A percentile compares a stretch with the other conserved stretches of the same genome.
Conservation (phyloP, 2,113 vertebrate genomes). For the Dicerorhinus sumatrensis region DNA sequence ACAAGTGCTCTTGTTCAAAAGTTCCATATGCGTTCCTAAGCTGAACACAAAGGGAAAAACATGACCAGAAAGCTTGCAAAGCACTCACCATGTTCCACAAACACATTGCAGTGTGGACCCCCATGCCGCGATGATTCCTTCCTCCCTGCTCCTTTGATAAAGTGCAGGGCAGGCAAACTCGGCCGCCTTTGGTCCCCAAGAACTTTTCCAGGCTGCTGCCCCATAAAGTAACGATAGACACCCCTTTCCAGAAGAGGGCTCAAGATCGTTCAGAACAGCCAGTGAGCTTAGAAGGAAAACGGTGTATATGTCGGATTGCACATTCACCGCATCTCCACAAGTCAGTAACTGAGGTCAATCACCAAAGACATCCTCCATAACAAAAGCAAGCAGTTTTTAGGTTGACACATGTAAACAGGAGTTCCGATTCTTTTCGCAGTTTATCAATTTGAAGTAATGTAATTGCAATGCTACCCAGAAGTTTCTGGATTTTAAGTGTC, state of each 20-base stretch:
- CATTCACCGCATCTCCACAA: not conserved
- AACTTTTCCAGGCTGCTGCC: slow-evolving; percentile 99
- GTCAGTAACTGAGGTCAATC: slow-evolving; percentile 54
- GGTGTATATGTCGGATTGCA: not conserved
- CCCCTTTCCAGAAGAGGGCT: slow-evolving; percentile 86
- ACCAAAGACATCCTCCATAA: not conserved
- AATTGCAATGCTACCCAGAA: not conserved
- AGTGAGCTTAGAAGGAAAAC: slow-evolving; percentile 30
- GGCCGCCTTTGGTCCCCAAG: slow-evolving; percentile 98
- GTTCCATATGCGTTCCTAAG: not conserved
- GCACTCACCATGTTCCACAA: slow-evolving; percentile 96
- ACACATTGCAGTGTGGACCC: slow-evolving; percentile 94
- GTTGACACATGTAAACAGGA: slow-evolving; percentile 2
- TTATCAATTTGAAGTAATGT: not conserved
- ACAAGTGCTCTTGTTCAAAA: not conserved
- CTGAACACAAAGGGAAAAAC: not conserved
- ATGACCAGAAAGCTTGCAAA: not conserved
- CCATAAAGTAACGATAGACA: slow-evolving; percentile 94
- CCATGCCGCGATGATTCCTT: slow-evolving; percentile 94
- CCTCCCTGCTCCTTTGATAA: slow-evolving; percentile 94
- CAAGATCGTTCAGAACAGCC: slow-evolving; percentile 70
- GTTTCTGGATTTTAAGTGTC: not conserved
- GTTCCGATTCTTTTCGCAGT: not conserved
- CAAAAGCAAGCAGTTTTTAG: slow-evolving; percentile 33
- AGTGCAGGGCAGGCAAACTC: slow-evolving; percentile 96